Conservation (phyloP, 2,888 invertebrate species). For the Seladonia tumulorum region DNA sequence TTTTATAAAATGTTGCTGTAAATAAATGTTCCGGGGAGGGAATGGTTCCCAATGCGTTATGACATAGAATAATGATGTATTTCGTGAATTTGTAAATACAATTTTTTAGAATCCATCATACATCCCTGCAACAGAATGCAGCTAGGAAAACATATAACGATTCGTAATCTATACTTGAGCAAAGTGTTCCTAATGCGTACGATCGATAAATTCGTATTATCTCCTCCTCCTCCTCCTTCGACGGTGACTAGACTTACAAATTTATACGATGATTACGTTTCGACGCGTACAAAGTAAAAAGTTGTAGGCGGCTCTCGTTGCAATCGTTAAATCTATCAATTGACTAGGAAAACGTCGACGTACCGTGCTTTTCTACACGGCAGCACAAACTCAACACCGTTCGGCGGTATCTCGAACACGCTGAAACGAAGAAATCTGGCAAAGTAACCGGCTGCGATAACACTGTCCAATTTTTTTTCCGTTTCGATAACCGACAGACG, state of each 20-base stretch:
- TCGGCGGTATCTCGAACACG: background rate
- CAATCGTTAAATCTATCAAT: slow-evolving; percentile 74
- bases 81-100: slow-evolving; percentile 77
- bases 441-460: background rate
- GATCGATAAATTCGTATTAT: slow-evolving; percentile 62
- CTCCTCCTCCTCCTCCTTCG: background rate
- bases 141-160: slow-evolving; percentile 72
- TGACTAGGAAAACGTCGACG: slow-evolving; percentile 77
- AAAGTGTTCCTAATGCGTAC: slow-evolving; percentile 76
- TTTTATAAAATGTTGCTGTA: background rate
- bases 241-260: slow-evolving; percentile 76
- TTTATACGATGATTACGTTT: slow-evolving; percentile 51
- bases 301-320: slow-evolving; percentile 39
- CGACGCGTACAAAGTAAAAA: slow-evolving; percentile 62
- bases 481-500: background rate
- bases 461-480: background rate
- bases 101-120: slow-evolving; percentile 72
- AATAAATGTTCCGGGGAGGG: slow-evolving; percentile 14
- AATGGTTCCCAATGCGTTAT: slow-evolving; percentile 53
- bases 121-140: slow-evolving; percentile 72
- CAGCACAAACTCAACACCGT: slow-evolving; percentile 1
- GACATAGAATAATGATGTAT: slow-evolving; percentile 77
- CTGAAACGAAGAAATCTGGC: background rate
- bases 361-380: background rate
- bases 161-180: slow-evolving; percentile 79